Conservation (phyloP, 1,140 invertebrate genomes). For the Eriosoma lanigerum region DNA sequence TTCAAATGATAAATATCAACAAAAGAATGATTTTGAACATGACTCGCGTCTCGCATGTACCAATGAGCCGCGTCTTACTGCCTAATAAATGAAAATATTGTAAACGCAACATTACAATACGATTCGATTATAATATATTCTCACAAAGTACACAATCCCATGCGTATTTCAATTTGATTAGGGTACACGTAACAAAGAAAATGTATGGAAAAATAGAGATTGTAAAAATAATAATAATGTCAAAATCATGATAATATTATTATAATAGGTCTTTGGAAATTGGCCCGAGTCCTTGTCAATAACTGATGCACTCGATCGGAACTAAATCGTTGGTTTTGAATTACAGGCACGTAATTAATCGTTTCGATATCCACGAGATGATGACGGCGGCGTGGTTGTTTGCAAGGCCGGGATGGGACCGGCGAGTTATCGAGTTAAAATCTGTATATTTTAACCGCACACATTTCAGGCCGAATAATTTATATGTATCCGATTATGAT, state of each 20-base stretch:
- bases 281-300: no score
- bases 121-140: background rate
- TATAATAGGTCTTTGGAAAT: constrained; percentile 3
- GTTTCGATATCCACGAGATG: background rate
- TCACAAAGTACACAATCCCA: background rate
- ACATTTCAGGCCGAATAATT: no score
- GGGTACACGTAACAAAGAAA: background rate
- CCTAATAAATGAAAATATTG: constrained; percentile 6
- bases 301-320: background rate
- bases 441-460: no score
- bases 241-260: background rate
- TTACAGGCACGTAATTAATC: constrained; percentile 12
- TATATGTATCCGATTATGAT: no score
- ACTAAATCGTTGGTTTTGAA: background rate
- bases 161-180: background rate
- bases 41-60: background rate
- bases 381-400: no score
- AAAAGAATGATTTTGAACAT: background rate
- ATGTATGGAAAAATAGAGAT: background rate
- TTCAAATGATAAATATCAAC: no score
- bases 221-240: background rate
- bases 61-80: background rate
- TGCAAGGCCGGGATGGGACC: no score
- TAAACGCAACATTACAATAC: background rate
- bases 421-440: no score